Evolutionary conservation across 1,140 invertebrate species (phyloP), one percentile per base, ranked within the genome.

Genomic region (Leptopilina clavipes): DNA sequence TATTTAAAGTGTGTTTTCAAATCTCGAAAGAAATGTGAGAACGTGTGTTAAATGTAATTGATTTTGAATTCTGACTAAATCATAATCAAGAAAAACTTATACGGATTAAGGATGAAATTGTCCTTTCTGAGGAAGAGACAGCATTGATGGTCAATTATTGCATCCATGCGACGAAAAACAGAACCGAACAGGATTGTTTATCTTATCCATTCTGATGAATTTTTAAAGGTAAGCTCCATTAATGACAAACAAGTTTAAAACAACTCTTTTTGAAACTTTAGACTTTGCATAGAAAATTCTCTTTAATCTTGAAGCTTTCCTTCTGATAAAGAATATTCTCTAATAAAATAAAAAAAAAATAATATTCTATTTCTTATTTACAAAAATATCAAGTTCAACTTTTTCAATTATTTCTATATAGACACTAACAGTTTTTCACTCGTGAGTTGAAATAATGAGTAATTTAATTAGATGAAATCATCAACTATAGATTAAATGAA

Each of bases 401-500:
- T 65, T 14, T 31, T 31, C 25, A 31, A 31, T 1, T 2, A 31
- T 31, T 31, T 31, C 1, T 31, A 31, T 5, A 1, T 31, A 31
- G 5, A 31, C n/a, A n/a, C 25, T 31, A 31, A 31, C 1, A 31
- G 5, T 31, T 25, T 25, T 25, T 12, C 9, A 25, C 18, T 70
- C 14, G 22, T 31, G 74, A 75, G 71, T 71, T 78, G 44, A 72
- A 45, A 76, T 56, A 81, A 83, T 18, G 14, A 76, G 48, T 65
- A 74, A 74, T 80, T 76, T 75, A 71, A 77, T 80, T 72, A 77
- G 74, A 79, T 71, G 6, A 40, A 9, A 43, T 74, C 12, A 44
- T 76, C 52, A 73, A 79, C n/a, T n/a, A n/a, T n/a, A n/a, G 74
- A 8, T 22, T 59, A 48, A 78, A 78, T 76, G 78, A 76, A 79